Percentiles rank a stretch among this genome's conserved stretches.
These are phyloP conservation scores for Oopsacas minuta DNA, from an alignment of 37 sponge, comb jelly and placozoan species.

Conservation along the genomic window DNA sequence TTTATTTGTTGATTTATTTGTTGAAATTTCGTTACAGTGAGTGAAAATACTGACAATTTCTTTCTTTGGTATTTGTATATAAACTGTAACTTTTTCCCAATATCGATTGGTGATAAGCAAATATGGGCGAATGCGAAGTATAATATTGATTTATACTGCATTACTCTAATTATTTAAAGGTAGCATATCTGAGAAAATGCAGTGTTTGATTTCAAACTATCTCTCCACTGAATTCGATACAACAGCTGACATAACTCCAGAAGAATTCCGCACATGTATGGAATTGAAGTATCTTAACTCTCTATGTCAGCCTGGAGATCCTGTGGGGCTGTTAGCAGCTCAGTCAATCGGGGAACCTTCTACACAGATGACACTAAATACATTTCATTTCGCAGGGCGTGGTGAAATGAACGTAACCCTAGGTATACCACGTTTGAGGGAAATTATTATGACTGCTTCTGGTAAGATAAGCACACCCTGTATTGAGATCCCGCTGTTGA, in stretches of 20 bases:
- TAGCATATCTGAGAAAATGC: neutral
- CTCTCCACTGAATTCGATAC: neutral
- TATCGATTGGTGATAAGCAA: too few relatives aligned
- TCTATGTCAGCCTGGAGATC: constrained; percentile 78
- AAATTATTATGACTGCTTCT: constrained; percentile 86
- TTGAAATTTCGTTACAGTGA: too few relatives aligned
- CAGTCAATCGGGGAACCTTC: constrained; percentile 97
- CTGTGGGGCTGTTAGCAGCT: constrained; percentile 85
- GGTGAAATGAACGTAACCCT: constrained; percentile 98
- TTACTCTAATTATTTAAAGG: neutral
- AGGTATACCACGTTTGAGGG: constrained; percentile 90
- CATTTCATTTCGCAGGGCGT: constrained; percentile 95
- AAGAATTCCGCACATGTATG: constrained; percentile 47
- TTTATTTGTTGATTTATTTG: neutral
- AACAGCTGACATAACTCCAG: constrained; percentile 24
- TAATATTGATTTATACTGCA: neutral
- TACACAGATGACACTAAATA: constrained; percentile 98
- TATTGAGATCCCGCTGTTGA: constrained; percentile 65
- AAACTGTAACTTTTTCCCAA: too few relatives aligned
- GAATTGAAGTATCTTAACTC: constrained; percentile 59
- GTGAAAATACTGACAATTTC: too few relatives aligned
- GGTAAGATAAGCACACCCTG: constrained; percentile 81
- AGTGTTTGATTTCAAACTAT: neutral
- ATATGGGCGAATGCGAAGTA: too few relatives aligned
- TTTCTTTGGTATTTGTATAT: too few relatives aligned